Conservation (phyloP, 2,888 invertebrate species). For the Oligia strigilis region DNA sequence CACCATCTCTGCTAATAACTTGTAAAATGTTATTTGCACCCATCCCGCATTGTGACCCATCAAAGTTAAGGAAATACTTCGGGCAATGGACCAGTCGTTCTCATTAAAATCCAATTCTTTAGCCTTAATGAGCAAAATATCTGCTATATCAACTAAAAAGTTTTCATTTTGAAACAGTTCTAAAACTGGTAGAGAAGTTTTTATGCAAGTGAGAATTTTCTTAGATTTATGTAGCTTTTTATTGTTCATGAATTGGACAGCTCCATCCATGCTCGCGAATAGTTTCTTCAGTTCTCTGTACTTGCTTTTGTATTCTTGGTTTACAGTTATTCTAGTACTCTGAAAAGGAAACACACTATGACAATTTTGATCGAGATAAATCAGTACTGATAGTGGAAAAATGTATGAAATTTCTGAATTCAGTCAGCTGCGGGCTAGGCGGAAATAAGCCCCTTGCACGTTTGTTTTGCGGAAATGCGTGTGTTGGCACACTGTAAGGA, state of each 20-base stretch:
- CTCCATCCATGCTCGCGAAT: slow-evolving; percentile 81
- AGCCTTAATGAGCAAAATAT: slow-evolving; percentile 79
- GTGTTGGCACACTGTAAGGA: neutral
- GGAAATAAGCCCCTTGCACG: too few relatives aligned
- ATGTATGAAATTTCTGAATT: neutral
- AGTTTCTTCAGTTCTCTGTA: slow-evolving; percentile 81
- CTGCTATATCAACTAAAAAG: slow-evolving; percentile 86
- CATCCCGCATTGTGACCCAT: slow-evolving; percentile 90
- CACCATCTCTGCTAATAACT: slow-evolving; percentile 89
- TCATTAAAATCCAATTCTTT: slow-evolving; percentile 80
- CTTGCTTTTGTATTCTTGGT: slow-evolving; percentile 85
- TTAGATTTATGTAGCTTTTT: slow-evolving; percentile 76
- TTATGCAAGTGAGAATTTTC: slow-evolving; percentile 84
- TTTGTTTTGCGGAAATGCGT: neutral
- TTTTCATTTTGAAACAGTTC: slow-evolving; percentile 91
- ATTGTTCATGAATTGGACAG: slow-evolving; percentile 81
- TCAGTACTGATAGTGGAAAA: neutral
- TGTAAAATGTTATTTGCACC: slow-evolving; percentile 90
- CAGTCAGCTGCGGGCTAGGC: neutral
- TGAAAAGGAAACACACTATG: slow-evolving; percentile 65
- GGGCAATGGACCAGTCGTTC: slow-evolving; percentile 79
- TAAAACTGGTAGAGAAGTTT: slow-evolving; percentile 89
- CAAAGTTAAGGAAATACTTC: slow-evolving; percentile 87
- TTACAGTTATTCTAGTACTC: slow-evolving; percentile 78
- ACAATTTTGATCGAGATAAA: neutral